These are phyloP conservation scores for Sebastes vulpes DNA, from an alignment of 2,797 vertebrate genomes.

Conservation along the genomic window DNA sequence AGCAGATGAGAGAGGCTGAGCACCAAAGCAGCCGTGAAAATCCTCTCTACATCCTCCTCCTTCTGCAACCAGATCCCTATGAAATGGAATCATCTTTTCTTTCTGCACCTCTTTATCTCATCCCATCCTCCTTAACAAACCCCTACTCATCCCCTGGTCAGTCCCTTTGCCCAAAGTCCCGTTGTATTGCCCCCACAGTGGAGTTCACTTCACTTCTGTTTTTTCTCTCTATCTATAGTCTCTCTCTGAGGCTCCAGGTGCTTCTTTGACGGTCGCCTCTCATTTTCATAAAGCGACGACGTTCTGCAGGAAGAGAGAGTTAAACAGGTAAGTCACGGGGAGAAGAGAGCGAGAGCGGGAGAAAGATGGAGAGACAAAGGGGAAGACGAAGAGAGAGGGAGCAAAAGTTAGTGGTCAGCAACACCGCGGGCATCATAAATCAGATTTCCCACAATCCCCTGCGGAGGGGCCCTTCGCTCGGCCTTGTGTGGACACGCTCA, in stretches of 20 bases:
- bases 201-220: background rate
- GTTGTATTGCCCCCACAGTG: background rate
- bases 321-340: conserved; percentile 61
- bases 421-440: conserved; percentile 87
- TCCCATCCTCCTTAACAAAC: conserved; percentile 57
- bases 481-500: conserved; percentile 87
- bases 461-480: conserved; percentile 84
- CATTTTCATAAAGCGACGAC: conserved; percentile 36
- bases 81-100: conserved; percentile 72
- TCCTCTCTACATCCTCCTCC: conserved; percentile 61
- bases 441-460: conserved; percentile 90
- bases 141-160: conserved; percentile 27
- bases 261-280: background rate
- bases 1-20: conserved; percentile 72
- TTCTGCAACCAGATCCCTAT: conserved; percentile 66
- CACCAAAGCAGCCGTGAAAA: conserved; percentile 74
- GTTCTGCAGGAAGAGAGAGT: conserved; percentile 3
- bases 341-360: conserved; percentile 4
- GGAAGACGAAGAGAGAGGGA: conserved; percentile 41
- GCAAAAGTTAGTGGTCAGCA: conserved; percentile 88
- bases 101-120: conserved; percentile 48
- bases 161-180: background rate
- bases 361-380: conserved; percentile 64
- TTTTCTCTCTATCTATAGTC: background rate
- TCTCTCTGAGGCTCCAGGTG: background rate